Evolutionary conservation across 1,140 invertebrate species (phyloP).

Genomic region (Monochamus saltuarius): DNA sequence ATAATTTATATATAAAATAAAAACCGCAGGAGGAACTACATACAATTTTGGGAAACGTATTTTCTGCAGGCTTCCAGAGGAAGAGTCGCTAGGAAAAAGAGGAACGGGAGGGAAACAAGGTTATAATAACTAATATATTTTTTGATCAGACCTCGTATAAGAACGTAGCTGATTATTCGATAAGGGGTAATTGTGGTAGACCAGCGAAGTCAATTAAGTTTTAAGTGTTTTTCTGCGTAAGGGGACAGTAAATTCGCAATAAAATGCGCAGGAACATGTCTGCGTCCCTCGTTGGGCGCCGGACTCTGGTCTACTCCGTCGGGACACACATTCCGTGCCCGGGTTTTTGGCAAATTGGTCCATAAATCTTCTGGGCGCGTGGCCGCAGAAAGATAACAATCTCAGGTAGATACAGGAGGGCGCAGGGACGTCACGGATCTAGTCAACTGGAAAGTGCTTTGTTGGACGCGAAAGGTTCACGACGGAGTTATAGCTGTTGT

Average conservation of each 20-base stretch:
- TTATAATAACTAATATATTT: too few species aligned
- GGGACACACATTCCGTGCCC: constrained; percentile 32
- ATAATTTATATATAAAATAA: too few species aligned
- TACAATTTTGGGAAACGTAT: too few species aligned
- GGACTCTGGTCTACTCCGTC: constrained; percentile 21
- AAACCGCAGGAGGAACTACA: too few species aligned
- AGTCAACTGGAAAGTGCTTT: neutral
- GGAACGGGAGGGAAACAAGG: too few species aligned
- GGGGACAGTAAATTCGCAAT: constrained; percentile 38
- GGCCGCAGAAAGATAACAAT: constrained; percentile 32
- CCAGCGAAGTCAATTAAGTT: constrained; percentile 38
- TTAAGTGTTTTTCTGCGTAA: constrained; percentile 42
- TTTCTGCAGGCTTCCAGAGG: too few species aligned
- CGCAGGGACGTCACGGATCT: neutral
- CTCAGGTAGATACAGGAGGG: constrained; percentile 23
- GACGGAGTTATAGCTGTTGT: neutral
- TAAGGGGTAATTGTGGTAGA: neutral
- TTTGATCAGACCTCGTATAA: too few species aligned
- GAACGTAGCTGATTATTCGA: too few species aligned
- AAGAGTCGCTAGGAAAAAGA: too few species aligned
- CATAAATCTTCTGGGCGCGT: constrained; percentile 41
- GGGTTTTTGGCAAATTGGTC: constrained; percentile 41
- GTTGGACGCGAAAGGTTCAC: neutral
- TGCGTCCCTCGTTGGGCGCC: constrained; percentile 25
- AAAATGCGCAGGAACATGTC: constrained; percentile 32